Base-by-base conservation (phyloP, 2,888 invertebrate genomes). In the Drosophila pseudotakahashii region DNA sequence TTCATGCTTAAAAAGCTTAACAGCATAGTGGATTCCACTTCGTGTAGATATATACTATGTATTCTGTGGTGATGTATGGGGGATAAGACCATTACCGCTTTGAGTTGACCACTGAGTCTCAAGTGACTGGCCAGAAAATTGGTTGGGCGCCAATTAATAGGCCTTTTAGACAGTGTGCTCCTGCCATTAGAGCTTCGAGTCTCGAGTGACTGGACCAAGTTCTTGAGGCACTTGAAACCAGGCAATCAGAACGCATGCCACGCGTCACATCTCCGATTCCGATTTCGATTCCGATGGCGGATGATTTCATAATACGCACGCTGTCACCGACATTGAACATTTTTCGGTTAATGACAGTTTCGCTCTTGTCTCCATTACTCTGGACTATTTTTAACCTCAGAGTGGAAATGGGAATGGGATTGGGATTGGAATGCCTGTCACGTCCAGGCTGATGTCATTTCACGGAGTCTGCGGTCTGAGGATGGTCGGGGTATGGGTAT, bases 281-380 rank as follows among this genome's bases (percentile, higher is more conserved):
- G 16, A 34, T 48, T 86, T 75, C 70, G 54, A 26, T 34, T 45
- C 36, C 30, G 16, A 34, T 48, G 48, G 34, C 32, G 51, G 42
- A 59, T 64, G 72, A 72, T 66, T 73, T 73, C 72, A 72, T 71
- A 68, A 57, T 32, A 39, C 47, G 45, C 51, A 52, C 34, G 16
- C 45, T 48, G 48, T 16, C 48, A 11, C n/a, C 50, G 50, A 34
- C 37, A 39, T 26, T 59, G 58, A 50, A 50, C 34, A 30, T 62
- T 74, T 63, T 71, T 75, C 45, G 63, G 64, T 66, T 71, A 77
- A 77, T 79, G 79, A 69, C 75, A 72, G 79, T 47, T 72, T 59
- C 41, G 54, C 51, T 48, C 34, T 11, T 23, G 58, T 66, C 55
- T 41, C 42, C 60, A 14, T 58, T 54, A 58, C 57, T 44, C 26